These are phyloP conservation scores for Otolemur garnettii DNA, from an alignment of 2,113 vertebrate species.

Conservation along the genomic window DNA sequence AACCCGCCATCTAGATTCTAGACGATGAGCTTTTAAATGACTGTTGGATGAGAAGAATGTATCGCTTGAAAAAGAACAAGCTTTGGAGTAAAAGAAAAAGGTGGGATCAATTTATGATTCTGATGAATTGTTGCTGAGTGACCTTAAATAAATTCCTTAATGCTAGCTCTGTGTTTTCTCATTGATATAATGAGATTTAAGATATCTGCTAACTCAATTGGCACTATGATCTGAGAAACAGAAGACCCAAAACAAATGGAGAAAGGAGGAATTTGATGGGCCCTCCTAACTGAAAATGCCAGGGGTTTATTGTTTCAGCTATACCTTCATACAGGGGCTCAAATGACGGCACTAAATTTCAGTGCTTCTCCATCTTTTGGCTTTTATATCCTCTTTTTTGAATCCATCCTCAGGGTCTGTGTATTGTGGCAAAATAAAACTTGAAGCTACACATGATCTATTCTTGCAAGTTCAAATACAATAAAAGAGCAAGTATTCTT, in stretches of 20 bases:
- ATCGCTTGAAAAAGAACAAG: background rate
- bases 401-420: background rate
- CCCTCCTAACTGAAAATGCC: background rate
- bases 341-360: background rate
- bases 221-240: background rate
- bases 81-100: background rate
- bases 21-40: background rate
- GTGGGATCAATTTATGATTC: background rate
- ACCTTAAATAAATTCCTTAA: background rate
- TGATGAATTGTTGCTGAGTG: background rate
- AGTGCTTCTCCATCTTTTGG: background rate
- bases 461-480: background rate
- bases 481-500: background rate
- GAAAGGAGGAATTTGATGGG: background rate
- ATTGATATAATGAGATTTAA: constrained; percentile 1
- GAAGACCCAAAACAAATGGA: background rate
- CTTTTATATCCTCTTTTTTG: background rate
- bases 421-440: background rate
- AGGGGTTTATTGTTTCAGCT: background rate
- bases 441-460: background rate
- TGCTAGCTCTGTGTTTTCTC: background rate
- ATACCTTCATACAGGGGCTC: background rate
- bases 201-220: background rate
- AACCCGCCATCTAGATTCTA: background rate
- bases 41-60: background rate